Conservation (phyloP, 2,113 vertebrate species). For the Myrmecobius fasciatus region DNA sequence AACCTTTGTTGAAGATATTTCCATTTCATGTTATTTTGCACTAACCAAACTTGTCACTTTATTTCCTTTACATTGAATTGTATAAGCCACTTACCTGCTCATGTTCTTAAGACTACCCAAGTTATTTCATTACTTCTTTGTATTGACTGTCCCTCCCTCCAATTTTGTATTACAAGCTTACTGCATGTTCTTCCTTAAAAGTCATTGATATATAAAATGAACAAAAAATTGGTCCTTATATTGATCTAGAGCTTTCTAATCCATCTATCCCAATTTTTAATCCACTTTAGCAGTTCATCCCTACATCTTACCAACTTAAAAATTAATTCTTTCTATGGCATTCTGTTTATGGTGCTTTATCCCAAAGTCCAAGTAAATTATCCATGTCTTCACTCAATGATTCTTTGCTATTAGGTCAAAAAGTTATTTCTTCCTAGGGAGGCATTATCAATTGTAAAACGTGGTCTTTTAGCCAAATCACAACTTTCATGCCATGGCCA, state of each 20-base stretch:
- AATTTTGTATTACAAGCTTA: constrained; percentile 66
- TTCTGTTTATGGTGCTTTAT: constrained; percentile 49
- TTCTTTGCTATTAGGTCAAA: constrained; percentile 21
- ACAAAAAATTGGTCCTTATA: constrained; percentile 65
- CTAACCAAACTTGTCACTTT: constrained; percentile 59
- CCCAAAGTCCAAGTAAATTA: constrained; percentile 34
- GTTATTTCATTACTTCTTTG: constrained; percentile 52
- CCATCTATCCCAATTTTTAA: constrained; percentile 62
- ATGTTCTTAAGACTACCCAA: constrained; percentile 34
- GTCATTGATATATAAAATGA: constrained; percentile 71
- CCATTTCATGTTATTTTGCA: constrained; percentile 28
- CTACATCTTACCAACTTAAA: constrained; percentile 38
- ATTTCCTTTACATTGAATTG: constrained; percentile 57
- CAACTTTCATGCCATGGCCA: constrained; percentile 35
- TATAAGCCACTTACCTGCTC: constrained; percentile 63
- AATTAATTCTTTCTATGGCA: constrained; percentile 2
- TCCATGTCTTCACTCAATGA: constrained; percentile 35
- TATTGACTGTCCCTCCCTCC: constrained; percentile 62
- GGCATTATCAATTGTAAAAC: neutral
- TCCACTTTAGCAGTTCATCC: constrained; percentile 66
- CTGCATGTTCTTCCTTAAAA: constrained; percentile 63
- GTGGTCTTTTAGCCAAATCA: constrained; percentile 33
- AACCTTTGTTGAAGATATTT: constrained; percentile 30
- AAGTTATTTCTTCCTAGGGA: constrained; percentile 51
- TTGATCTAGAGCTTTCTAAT: constrained; percentile 62